Conservation (phyloP, 2,888 invertebrate species). For the Philopedon plagiatum region DNA sequence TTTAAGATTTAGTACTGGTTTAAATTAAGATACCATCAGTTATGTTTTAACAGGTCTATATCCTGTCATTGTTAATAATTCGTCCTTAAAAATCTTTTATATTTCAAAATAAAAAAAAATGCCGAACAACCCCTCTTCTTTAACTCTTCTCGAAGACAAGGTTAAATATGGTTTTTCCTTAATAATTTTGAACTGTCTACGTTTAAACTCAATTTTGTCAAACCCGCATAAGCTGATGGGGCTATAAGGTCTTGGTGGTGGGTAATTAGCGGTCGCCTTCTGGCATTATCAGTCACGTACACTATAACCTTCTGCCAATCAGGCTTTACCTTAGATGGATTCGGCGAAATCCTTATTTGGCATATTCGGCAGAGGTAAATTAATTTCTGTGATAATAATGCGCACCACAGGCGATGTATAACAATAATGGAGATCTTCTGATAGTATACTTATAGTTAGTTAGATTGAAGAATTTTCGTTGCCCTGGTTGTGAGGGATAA, state of each 20-base stretch:
- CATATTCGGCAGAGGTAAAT: not conserved
- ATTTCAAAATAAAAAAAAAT: too few relatives aligned
- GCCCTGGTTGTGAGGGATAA: too few relatives aligned
- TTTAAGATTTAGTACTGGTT: too few relatives aligned
- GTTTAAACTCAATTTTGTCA: not conserved
- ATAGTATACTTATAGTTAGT: not conserved
- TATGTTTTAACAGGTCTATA: too few relatives aligned
- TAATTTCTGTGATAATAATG: not conserved
- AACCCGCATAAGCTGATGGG: not conserved
- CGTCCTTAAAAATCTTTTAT: too few relatives aligned
- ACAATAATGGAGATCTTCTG: not conserved
- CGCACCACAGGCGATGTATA: not conserved
- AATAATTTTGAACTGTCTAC: not conserved
- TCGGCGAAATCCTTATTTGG: not conserved
- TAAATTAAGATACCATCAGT: too few relatives aligned
- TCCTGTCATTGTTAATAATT: too few relatives aligned
- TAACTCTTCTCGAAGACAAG: not conserved
- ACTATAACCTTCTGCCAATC: constrained; percentile 3
- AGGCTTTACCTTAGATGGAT: not conserved
- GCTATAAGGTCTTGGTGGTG: not conserved
- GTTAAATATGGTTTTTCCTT: not conserved
- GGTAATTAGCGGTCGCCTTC: not conserved
- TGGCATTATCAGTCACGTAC: constrained; percentile 18
- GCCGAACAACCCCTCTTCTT: too few relatives aligned
- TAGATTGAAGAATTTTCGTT: not conserved